These are phyloP conservation scores for Amblyraja radiata DNA, from an alignment of 2,797 vertebrate genomes.

Conservation along the genomic window DNA sequence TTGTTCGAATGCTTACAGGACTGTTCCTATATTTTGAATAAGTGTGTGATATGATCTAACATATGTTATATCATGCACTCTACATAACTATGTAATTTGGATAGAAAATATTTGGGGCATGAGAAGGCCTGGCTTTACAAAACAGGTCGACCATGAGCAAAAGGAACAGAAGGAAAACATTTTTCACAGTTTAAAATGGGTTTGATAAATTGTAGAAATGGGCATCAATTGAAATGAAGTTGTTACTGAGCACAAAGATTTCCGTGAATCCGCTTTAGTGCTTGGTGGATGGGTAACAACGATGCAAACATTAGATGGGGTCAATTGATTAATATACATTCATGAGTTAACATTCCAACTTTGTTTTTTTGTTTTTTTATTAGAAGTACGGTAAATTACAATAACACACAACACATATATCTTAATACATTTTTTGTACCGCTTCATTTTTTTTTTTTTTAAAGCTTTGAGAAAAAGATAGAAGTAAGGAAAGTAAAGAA, in stretches of 20 bases:
- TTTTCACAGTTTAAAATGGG: neutral
- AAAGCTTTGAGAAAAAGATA: no score
- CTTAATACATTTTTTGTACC: no score
- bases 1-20: neutral
- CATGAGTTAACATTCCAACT: neutral
- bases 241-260: neutral
- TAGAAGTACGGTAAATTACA: no score
- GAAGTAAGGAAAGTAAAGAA: no score
- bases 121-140: neutral
- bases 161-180: neutral
- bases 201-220: neutral
- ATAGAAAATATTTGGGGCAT: neutral
- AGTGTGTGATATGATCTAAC: neutral
- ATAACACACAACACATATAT: no score
- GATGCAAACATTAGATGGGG: no score
- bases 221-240: neutral
- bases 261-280: no score
- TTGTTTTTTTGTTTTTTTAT: no score
- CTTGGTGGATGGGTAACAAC: neutral
- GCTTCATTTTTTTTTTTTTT: no score
- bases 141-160: neutral
- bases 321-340: neutral
- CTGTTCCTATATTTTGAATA: neutral
- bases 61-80: neutral
- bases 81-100: neutral